Evolutionary conservation across 2,113 vertebrate species (phyloP), one percentile per base, ranked within the genome.

Genomic region (Leucosticte australis): DNA sequence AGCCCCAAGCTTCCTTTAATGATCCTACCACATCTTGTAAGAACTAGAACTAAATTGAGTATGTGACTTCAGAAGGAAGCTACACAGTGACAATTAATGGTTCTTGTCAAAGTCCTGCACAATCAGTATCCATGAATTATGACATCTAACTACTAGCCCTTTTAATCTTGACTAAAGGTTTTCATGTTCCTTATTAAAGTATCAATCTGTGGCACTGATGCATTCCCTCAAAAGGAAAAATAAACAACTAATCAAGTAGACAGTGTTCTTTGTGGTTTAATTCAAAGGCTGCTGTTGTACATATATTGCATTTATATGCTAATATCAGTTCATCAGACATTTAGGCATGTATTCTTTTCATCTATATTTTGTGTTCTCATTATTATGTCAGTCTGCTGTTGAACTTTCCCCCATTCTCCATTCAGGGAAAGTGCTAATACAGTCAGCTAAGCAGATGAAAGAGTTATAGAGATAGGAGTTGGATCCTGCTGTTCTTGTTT

Each of bases 1-100:
- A 97, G 96, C 97, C 97, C 96, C 93, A 91, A 98, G 97, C 97
- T 96, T 97, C 64, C 85, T 97, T 97, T 98, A 98, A 98, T 98
- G 97, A 97, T 97, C 92, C 76, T 95, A 89, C 91, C 79, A 94
- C 80, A 89, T 98, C 94, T 97, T 97, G 76, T 90, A 97, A 96
- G 95, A 97, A 95, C 83, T 93, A 95, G 79, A 77, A 96, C 81
- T 96, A 97, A 97, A 97, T 97, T 85, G 75, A 97, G 89, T 97
- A 83, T 96, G 53, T 95, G 79, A 97, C 89, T 97, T 98, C 91
- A 98, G 96, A 96, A 96, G 73, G 87, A 95, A 94, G 85, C 95
- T 97, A 88, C 88, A 95, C 13, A n/a, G 94, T 96, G 94, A 95
- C 97, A 97, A 97, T 98, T 97, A 98, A 98, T 96, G 89, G 73